Percentiles rank a stretch among this genome's conserved stretches.
phyloP scores from a whole-genome alignment of 2,888 invertebrate genomes.

The Tortricodes alternella region DNA sequence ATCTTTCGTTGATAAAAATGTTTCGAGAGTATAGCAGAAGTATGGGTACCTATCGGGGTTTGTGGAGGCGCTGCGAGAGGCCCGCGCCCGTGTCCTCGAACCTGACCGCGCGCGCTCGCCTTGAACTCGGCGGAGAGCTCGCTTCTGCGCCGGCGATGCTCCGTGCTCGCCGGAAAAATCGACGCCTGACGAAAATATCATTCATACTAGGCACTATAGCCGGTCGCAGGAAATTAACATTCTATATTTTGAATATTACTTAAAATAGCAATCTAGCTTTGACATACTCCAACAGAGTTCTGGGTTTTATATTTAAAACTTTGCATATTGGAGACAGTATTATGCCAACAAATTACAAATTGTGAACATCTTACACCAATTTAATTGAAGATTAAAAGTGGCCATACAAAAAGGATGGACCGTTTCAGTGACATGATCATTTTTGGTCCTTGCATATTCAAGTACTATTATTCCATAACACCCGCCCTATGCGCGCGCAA shows the following conservation, averaged over 20 bases:
- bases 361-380: neutral
- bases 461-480: slow-evolving; percentile 23
- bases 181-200: slow-evolving; percentile 36
- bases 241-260: too few relatives aligned
- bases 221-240: neutral
- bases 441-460: slow-evolving; percentile 9
- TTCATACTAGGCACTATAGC: neutral
- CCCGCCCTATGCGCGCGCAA: slow-evolving; percentile 64
- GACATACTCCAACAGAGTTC: too few relatives aligned
- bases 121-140: slow-evolving; percentile 71
- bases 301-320: too few relatives aligned
- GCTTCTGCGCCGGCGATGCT: slow-evolving; percentile 60
- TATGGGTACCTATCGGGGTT: slow-evolving; percentile 43
- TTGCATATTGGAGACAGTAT: too few relatives aligned
- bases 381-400: neutral
- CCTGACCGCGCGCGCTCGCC: slow-evolving; percentile 81
- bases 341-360: neutral
- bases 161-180: slow-evolving; percentile 61
- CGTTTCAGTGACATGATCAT: too few relatives aligned
- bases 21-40: slow-evolving; percentile 25
- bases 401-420: too few relatives aligned
- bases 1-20: too few relatives aligned
- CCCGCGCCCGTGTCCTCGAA: slow-evolving; percentile 74
- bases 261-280: too few relatives aligned
- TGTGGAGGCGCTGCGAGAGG: slow-evolving; percentile 69